Percentiles rank a stretch among this genome's conserved stretches.
Conservation (phyloP, 2,113 vertebrate genomes). For the Pelecanus crispus region DNA sequence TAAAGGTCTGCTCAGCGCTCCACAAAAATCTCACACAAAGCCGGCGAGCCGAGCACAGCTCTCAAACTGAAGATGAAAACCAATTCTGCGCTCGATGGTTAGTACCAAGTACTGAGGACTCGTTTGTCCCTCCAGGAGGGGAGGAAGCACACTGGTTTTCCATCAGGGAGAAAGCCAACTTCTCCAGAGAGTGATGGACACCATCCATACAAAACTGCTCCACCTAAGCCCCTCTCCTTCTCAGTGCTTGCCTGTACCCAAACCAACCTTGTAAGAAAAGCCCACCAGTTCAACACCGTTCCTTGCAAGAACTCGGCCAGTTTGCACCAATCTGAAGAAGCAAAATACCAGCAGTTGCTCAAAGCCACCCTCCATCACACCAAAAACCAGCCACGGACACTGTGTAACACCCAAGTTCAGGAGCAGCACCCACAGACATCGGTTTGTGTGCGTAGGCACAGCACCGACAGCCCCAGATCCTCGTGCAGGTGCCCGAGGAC, state of each 20-base stretch:
- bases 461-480: neutral
- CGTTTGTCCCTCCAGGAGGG: neutral
- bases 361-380: neutral
- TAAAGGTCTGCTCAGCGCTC: neutral
- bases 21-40: neutral
- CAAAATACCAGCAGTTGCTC: neutral
- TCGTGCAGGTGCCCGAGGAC: rapidly evolving
- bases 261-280: neutral
- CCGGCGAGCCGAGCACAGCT: neutral
- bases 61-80: neutral
- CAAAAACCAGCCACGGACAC: neutral
- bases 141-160: neutral
- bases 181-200: neutral
- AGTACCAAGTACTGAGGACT: neutral
- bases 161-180: neutral
- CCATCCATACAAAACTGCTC: neutral
- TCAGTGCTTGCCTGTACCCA: neutral
- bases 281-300: neutral
- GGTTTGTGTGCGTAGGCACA: too few relatives aligned
- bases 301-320: neutral
- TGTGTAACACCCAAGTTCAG: neutral
- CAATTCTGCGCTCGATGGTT: neutral
- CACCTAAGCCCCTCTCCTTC: neutral
- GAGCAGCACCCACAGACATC: neutral
- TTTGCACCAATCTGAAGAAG: neutral